Evolutionary conservation across 1,140 invertebrate genomes (phyloP).

Genomic region (Acromyrmex charruanus): DNA sequence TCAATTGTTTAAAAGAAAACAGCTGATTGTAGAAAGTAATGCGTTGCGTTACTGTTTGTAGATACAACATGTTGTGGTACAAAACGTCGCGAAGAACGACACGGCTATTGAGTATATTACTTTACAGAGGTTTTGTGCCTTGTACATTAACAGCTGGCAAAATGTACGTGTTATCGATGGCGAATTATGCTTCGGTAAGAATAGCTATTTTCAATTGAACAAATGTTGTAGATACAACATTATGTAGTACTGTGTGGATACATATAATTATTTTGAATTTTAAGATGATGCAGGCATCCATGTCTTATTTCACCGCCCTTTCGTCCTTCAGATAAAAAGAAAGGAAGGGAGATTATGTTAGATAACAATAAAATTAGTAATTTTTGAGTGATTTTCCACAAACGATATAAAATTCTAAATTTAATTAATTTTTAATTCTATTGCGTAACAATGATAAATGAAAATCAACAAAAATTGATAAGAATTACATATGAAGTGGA

Average conservation of each 20-base stretch:
- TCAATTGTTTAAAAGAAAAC: not conserved
- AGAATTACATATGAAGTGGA: not conserved
- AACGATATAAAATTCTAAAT: not conserved
- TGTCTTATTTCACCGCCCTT: constrained; percentile 23
- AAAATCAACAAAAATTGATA: not conserved
- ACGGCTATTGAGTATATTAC: constrained; percentile 12
- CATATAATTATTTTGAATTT: constrained; percentile 10
- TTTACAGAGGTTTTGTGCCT: not conserved
- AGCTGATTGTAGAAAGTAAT: not conserved
- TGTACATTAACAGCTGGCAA: constrained; percentile 40
- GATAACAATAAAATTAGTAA: not conserved
- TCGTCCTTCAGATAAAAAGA: not conserved
- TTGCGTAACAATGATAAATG: not conserved
- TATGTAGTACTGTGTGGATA: not conserved
- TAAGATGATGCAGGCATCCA: constrained; percentile 19
- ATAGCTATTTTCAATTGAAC: not conserved
- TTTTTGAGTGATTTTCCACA: not conserved
- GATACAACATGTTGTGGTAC: constrained; percentile 17
- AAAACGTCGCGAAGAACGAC: constrained; percentile 25
- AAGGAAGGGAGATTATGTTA: not conserved
- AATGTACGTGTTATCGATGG: constrained; percentile 19
- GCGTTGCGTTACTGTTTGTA: not conserved
- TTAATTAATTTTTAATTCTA: not conserved
- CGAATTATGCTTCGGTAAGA: constrained; percentile 33
- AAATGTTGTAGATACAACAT: too few relatives aligned